These are phyloP conservation scores for Sturnus vulgaris DNA, from an alignment of 2,113 vertebrate genomes.

Conservation along the genomic window DNA sequence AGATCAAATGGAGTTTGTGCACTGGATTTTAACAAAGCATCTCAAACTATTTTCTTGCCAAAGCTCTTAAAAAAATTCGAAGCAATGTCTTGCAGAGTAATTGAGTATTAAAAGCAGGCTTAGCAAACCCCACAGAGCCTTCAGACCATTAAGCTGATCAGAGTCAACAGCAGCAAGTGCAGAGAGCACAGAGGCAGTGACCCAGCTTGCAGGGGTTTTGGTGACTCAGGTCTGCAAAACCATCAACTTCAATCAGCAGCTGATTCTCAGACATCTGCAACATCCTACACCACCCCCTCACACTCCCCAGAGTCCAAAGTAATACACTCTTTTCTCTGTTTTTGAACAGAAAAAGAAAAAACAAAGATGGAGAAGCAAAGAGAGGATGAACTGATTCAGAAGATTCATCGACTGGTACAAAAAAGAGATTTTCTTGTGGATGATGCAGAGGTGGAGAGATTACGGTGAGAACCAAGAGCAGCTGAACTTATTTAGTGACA, in stretches of 20 bases:
- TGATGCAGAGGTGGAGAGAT: constrained; percentile 93
- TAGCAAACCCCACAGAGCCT: not conserved
- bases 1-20: not conserved
- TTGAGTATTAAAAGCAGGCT: not conserved
- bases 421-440: constrained; percentile 98
- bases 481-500: not conserved
- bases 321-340: not conserved
- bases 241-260: not conserved
- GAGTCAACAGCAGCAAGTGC: not conserved
- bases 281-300: not conserved
- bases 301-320: not conserved
- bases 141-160: not conserved
- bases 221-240: not conserved
- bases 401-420: constrained; percentile 95
- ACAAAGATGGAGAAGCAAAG: constrained; percentile 84
- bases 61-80: not conserved
- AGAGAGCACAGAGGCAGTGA: not conserved
- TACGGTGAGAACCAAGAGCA: constrained; percentile 77
- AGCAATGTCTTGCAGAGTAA: not conserved
- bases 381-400: constrained; percentile 93
- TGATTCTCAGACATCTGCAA: not conserved
- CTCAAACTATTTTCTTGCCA: not conserved
- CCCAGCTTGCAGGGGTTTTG: not conserved
- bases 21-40: not conserved
- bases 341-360: constrained; percentile 88